Evolutionary conservation across 1,140 invertebrate species (phyloP), one percentile per base, ranked within the genome.

Genomic region (Acromyrmex echinatior): DNA sequence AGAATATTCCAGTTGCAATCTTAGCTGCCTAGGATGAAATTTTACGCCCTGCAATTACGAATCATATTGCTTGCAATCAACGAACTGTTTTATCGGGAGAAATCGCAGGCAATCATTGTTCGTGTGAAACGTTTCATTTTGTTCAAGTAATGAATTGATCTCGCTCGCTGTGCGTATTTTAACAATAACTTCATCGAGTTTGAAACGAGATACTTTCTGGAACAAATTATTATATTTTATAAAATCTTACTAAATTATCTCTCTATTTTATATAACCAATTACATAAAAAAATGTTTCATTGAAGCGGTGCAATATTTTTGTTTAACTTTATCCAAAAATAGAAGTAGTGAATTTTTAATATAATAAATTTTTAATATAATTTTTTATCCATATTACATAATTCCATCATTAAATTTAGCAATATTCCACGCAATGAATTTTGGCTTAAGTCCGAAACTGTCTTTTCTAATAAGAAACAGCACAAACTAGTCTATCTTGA

Each of bases 41-140:
- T 84, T 84, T 16, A 62, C 39, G 28, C 56, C 35, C 14, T 58
- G 14, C 73, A 84, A 84, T 84, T 84, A 62, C 56, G 70, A 74
- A 62, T 76, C 18, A 76, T 76, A 76, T 76, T 76, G 56, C 70
- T 76, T 9, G 62, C 70, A 3, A 84, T 63, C 39, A 74, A 21
- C 21, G 21, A 21, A 84, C 7, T 39, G 16, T 21, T 71, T 71
- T 39, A 66, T 39, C 21, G 31, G 1, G 14, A 28, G 16, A 45
- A 28, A 74, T 84, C 18, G 45, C 49, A 25, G 12, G 25, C 31
- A 49, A 70, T 70, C 39, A 16, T 25, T 62, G 80, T 63, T 39
- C n/a, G 25, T n/a, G 56, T n/a, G 14, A 49, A 62, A 74, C 35
- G n/a, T 35, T 76, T 21, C n/a, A 35, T 76, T 62, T 76, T 16